These are phyloP conservation scores for Oligia fasciuncula DNA, from an alignment of 2,888 invertebrate genomes.

Conservation along the genomic window DNA sequence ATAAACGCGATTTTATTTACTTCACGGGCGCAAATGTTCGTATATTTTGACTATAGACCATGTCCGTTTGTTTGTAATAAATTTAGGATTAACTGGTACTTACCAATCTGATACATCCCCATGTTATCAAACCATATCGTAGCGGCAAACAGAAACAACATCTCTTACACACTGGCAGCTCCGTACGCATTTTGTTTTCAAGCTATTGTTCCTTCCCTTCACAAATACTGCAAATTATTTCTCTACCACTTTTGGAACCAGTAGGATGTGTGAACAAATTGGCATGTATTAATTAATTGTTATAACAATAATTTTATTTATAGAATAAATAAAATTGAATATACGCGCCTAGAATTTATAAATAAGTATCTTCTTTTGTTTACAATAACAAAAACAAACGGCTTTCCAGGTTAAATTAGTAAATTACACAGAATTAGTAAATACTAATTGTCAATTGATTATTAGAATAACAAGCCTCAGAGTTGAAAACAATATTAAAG, in stretches of 20 bases:
- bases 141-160: constrained; percentile 69
- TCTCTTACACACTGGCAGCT: constrained; percentile 60
- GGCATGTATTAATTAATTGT: neutral
- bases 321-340: too few relatives aligned
- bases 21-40: neutral
- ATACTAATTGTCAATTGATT: neutral
- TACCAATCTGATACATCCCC: constrained; percentile 65
- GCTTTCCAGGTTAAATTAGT: neutral
- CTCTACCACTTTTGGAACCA: neutral
- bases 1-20: neutral
- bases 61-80: neutral
- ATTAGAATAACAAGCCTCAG: neutral
- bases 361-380: neutral
- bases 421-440: too few relatives aligned
- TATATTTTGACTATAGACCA: neutral
- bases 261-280: neutral
- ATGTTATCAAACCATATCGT: constrained; percentile 63
- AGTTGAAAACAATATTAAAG: neutral
- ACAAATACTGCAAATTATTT: too few relatives aligned
- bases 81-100: constrained; percentile 22
- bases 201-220: neutral
- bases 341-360: too few relatives aligned
- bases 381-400: constrained; percentile 22
- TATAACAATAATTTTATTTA: neutral
- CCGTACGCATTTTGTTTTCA: constrained; percentile 54